A percentile compares a stretch with the other conserved stretches of the same genome.
phyloP scores from a whole-genome alignment of 2,113 vertebrate genomes.

The Synodontis membranacea region DNA sequence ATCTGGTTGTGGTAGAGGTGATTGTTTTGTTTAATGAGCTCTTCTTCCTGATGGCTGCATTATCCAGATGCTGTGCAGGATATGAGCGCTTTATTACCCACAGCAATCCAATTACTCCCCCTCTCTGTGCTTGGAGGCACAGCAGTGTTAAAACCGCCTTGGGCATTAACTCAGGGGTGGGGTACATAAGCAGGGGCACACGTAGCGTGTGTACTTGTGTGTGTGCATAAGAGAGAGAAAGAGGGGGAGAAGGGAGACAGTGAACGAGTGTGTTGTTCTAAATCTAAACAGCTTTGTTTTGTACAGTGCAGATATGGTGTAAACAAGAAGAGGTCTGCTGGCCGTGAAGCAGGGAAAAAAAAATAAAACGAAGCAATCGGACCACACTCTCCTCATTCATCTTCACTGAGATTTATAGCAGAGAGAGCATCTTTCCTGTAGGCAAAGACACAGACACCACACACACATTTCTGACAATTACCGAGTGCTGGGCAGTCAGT shows the following conservation, averaged over 20 bases:
- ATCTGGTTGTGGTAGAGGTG: background rate
- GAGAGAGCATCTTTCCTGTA: slow-evolving; percentile 23
- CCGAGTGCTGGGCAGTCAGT: slow-evolving; percentile 16
- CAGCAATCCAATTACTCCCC: slow-evolving; percentile 41
- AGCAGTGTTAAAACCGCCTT: slow-evolving; percentile 34
- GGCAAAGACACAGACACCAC: slow-evolving; percentile 23
- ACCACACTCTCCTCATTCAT: slow-evolving; percentile 42
- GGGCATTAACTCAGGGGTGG: slow-evolving; percentile 45
- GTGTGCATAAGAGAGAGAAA: background rate
- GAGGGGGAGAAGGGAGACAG: background rate
- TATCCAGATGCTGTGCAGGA: slow-evolving; percentile 32
- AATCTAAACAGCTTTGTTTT: slow-evolving; percentile 52
- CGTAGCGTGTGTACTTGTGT: background rate
- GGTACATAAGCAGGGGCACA: slow-evolving; percentile 4
- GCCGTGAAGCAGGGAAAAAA: slow-evolving; percentile 37
- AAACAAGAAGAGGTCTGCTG: slow-evolving; percentile 34
- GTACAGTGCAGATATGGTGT: slow-evolving; percentile 39
- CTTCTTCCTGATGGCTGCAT: slow-evolving; percentile 31
- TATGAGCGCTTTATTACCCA: slow-evolving; percentile 30
- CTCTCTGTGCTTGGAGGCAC: slow-evolving; percentile 24
- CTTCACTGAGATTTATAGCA: slow-evolving; percentile 40
- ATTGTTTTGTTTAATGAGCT: slow-evolving; percentile 35
- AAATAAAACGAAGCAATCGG: slow-evolving; percentile 47
- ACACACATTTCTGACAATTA: slow-evolving; percentile 26
- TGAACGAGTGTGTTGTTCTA: slow-evolving; percentile 28